Percentiles rank a stretch among this genome's conserved stretches.
These are phyloP conservation scores for Neuroterus valhalla DNA, from an alignment of 1,140 invertebrate genomes.

Conservation along the genomic window DNA sequence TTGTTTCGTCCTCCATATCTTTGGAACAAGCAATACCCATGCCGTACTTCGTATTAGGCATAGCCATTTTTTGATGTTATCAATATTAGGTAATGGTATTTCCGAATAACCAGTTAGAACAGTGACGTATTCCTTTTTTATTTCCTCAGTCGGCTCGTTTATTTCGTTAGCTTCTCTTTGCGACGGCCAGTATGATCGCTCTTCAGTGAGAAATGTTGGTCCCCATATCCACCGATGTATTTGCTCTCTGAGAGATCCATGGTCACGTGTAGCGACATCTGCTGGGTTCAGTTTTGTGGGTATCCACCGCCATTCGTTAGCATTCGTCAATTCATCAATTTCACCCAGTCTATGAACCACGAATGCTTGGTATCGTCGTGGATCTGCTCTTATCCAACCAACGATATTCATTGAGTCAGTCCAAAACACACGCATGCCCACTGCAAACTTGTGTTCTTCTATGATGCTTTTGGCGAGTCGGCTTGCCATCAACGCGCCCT, in stretches of 20 bases:
- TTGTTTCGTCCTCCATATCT: background rate
- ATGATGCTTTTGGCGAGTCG: slow-evolving; percentile 35
- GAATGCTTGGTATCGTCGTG: slow-evolving; percentile 60
- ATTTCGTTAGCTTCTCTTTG: too few relatives aligned
- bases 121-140: too few relatives aligned
- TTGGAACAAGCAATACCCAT: background rate
- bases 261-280: slow-evolving; percentile 56
- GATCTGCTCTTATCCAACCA: slow-evolving; percentile 56
- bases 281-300: slow-evolving; percentile 53
- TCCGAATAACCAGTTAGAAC: too few relatives aligned
- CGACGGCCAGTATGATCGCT: background rate
- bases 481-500: slow-evolving; percentile 47
- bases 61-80: background rate
- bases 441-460: slow-evolving; percentile 31
- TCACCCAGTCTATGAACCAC: slow-evolving; percentile 64
- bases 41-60: background rate
- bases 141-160: too few relatives aligned
- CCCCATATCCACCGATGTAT: slow-evolving; percentile 26
- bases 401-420: slow-evolving; percentile 63
- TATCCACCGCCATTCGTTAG: slow-evolving; percentile 55
- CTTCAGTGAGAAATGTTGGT: slow-evolving; percentile 14
- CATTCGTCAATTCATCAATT: slow-evolving; percentile 61
- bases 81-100: too few relatives aligned
- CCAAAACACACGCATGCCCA: slow-evolving; percentile 51
- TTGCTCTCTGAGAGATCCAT: too few relatives aligned